Percentiles rank a stretch among this genome's conserved stretches.
These are phyloP conservation scores for Ataeniobius toweri DNA, from an alignment of 2,797 vertebrate species.

Conservation along the genomic window DNA sequence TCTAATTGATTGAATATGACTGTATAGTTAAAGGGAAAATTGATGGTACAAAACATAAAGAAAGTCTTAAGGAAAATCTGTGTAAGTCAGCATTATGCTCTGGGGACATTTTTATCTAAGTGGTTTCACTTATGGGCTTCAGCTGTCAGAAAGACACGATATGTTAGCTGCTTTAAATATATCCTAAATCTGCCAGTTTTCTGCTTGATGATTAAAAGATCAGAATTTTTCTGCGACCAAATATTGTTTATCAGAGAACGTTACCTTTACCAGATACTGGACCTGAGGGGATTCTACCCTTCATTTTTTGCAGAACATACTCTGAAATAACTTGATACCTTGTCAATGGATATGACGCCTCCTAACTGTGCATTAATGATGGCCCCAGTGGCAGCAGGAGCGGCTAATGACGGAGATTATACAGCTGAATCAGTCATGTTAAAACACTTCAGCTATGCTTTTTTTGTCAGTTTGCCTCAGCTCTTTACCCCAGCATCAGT, in stretches of 20 bases:
- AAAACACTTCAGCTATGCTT: slow-evolving; percentile 42
- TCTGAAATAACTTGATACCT: slow-evolving; percentile 36
- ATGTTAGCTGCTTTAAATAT: neutral
- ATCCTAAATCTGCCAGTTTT: neutral
- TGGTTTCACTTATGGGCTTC: neutral
- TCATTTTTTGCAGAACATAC: neutral
- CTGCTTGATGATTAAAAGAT: neutral
- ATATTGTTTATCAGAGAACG: neutral
- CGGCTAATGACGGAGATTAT: slow-evolving; percentile 53
- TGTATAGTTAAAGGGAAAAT: neutral
- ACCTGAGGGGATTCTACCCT: neutral
- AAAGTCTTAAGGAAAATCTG: neutral
- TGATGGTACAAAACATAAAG: neutral
- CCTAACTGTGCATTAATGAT: slow-evolving; percentile 36
- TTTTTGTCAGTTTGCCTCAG: slow-evolving; percentile 52
- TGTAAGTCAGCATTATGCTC: neutral
- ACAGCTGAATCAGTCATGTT: slow-evolving; percentile 58
- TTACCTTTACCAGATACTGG: neutral
- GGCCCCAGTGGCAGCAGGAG: slow-evolving; percentile 17
- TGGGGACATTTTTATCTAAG: neutral
- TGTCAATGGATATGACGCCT: neutral
- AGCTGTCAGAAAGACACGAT: neutral
- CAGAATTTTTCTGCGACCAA: neutral
- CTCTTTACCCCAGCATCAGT: slow-evolving; percentile 56
- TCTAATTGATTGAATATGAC: neutral